Evolutionary conservation across 2,888 invertebrate genomes (phyloP), one percentile per base, ranked within the genome.

Genomic region (Eurois occulta): DNA sequence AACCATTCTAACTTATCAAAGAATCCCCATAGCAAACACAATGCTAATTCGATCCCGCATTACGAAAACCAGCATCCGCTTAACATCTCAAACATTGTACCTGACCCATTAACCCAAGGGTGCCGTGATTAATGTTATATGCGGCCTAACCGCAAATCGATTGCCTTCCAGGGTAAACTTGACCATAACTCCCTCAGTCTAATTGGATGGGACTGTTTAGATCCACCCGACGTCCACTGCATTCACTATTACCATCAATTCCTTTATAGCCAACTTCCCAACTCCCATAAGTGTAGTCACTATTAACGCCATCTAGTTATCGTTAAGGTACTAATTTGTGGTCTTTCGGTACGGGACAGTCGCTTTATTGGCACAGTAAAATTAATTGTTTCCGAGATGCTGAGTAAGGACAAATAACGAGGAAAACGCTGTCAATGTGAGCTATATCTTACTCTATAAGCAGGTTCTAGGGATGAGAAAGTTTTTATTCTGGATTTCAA

Each of bases 161-260:
- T 74, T 71, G 28, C 18, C 32, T 72, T 43, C 10, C 28, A 11
- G 48, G 69, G 72, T 74, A 64, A 75, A 78, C 72, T 75, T 55
- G 67, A 70, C 71, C 73, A 58, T 75, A 58, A 46, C 64, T 46
- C 18, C 67, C 66, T 65, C 60, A 16, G n/a, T 58, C 70, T 86
- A 81, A 86, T 86, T 86, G 77, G 77, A 84, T 83, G 65, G 75
- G 84, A 73, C 73, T 73, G 52, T 71, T 76, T 65, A 80, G 52
- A 72, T 75, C 64, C n/a, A 77, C 38, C 21, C 69, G n/a, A 71
- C 75, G 79, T 81, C 85, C 16, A 73, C 16, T 72, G 67, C 74
- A 72, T 78, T 84, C 60, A 67, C 75, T 32, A 78, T 72, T 48
- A 76, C 67, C 69, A 78, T 84, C 72, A 72, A 76, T 80, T 69